A percentile compares a stretch with the other conserved stretches of the same genome.
Conservation (phyloP, 2,113 vertebrate species). For the Trichomycterus rosablanca region DNA sequence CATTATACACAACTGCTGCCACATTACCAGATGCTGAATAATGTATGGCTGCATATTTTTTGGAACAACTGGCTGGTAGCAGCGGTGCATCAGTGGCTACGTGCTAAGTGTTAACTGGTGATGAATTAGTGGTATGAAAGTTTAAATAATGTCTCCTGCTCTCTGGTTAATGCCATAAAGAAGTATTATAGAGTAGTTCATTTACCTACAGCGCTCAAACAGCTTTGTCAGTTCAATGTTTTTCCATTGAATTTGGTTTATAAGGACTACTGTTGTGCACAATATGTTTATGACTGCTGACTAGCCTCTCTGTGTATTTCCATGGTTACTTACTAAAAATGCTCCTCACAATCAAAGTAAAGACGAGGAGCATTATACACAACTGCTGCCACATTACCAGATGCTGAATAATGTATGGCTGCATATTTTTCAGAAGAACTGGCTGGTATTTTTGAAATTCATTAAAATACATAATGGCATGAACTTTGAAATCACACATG, state of each 20-base stretch:
- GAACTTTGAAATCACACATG: constrained; percentile 17
- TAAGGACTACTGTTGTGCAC: too few relatives aligned
- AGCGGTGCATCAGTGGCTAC: too few relatives aligned
- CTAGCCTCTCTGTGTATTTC: constrained; percentile 1
- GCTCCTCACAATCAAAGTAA: constrained; percentile 1
- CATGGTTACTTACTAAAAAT: constrained; percentile 12
- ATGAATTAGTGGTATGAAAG: too few relatives aligned
- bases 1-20: background rate
- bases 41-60: background rate
- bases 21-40: background rate
- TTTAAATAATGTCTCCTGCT: too few relatives aligned
- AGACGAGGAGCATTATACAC: background rate
- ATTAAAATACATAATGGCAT: constrained; percentile 1
- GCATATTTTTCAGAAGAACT: background rate
- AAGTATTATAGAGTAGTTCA: too few relatives aligned
- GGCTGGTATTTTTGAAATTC: background rate
- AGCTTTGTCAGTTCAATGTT: too few relatives aligned
- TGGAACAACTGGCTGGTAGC: background rate
- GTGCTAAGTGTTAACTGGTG: too few relatives aligned
- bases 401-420: background rate
- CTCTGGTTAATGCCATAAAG: too few relatives aligned
- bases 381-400: background rate
- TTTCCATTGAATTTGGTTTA: too few relatives aligned
- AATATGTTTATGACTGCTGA: too few relatives aligned
- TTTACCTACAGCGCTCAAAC: too few relatives aligned